These are phyloP conservation scores for Therioaphis trifolii DNA, from an alignment of 2,888 invertebrate species.

Conservation along the genomic window DNA sequence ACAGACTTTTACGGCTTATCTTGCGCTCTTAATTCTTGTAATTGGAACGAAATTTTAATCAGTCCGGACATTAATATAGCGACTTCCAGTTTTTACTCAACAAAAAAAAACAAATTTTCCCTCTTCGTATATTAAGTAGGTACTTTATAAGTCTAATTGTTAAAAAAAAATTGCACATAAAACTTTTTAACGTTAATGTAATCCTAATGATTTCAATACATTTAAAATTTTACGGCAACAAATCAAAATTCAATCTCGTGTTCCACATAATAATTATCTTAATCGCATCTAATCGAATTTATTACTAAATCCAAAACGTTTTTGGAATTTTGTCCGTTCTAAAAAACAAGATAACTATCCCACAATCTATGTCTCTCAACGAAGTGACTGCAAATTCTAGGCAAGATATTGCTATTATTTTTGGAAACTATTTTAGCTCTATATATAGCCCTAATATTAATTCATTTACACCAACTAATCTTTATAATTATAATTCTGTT, in stretches of 20 bases:
- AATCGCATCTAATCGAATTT: neutral
- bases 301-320: neutral
- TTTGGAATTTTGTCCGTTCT: constrained; percentile 8
- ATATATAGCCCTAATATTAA: neutral
- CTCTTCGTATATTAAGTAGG: constrained; percentile 5
- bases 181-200: neutral
- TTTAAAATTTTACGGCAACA: neutral
- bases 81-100: neutral
- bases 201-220: neutral
- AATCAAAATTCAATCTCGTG: neutral
- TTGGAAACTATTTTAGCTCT: constrained; percentile 1
- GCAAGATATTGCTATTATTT: constrained; percentile 19
- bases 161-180: constrained; percentile 3
- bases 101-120: neutral
- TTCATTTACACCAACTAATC: neutral
- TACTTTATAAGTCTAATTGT: neutral
- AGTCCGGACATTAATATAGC: neutral
- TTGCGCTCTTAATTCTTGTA: too few relatives aligned
- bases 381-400: neutral
- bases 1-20: too few relatives aligned
- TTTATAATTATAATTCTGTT: neutral
- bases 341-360: constrained; percentile 5
- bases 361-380: neutral
- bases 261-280: neutral
- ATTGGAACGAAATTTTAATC: too few relatives aligned